Evolutionary conservation across 2,888 invertebrate species (phyloP).

Genomic region (Esperia sulphurella): DNA sequence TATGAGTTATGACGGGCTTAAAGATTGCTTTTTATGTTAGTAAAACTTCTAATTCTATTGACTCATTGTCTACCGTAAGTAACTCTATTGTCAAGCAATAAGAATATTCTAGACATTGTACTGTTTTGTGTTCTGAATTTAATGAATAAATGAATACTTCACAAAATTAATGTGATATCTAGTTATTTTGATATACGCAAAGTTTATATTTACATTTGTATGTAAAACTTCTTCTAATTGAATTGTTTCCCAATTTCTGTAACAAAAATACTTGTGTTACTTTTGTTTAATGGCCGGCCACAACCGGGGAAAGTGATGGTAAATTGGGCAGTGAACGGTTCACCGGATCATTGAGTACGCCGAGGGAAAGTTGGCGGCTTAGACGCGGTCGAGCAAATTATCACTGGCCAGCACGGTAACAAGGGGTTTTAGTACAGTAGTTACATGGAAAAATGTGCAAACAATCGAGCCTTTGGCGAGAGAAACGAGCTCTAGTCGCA

Average conservation of each 20-base stretch:
- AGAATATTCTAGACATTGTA: no score
- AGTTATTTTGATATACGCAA: no score
- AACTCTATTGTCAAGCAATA: no score
- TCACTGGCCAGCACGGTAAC: slow-evolving; percentile 5
- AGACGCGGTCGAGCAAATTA: slow-evolving; percentile 33
- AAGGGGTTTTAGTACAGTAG: not conserved
- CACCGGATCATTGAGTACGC: slow-evolving; percentile 30
- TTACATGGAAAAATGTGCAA: not conserved
- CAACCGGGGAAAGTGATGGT: slow-evolving; percentile 47
- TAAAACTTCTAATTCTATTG: no score
- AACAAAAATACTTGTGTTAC: not conserved
- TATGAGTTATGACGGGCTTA: no score
- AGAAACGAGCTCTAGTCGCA: not conserved
- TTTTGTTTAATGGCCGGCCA: slow-evolving; percentile 11
- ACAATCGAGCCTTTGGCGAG: not conserved
- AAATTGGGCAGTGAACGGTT: slow-evolving; percentile 40
- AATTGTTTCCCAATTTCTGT: not conserved
- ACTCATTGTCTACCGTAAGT: no score
- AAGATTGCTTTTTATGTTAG: no score
- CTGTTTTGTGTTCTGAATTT: no score
- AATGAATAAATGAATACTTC: no score
- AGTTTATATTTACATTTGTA: no score
- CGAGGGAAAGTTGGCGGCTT: slow-evolving; percentile 46
- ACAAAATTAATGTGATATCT: no score
- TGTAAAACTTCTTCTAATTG: not conserved